phyloP scores from a whole-genome alignment of 1,140 invertebrate species.

The Trinorchestia longiramus region DNA sequence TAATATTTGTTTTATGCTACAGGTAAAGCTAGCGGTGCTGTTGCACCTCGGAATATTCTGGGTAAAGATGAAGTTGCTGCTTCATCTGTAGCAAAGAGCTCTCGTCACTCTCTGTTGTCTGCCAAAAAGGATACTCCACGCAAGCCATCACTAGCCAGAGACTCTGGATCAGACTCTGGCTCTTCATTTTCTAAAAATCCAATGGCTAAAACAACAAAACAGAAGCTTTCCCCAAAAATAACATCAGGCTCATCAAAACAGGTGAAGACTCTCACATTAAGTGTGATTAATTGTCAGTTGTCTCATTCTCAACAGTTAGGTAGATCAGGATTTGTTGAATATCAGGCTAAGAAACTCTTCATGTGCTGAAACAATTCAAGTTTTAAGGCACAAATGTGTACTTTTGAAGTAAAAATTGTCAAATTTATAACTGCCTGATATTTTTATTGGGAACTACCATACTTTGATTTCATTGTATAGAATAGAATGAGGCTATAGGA shows the following conservation, averaged over 20 bases:
- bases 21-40: background rate
- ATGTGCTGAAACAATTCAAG: too few relatives aligned
- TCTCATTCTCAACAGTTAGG: background rate
- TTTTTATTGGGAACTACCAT: too few relatives aligned
- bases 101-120: background rate
- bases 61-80: background rate
- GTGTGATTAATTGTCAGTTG: background rate
- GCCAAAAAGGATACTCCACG: background rate
- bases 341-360: background rate
- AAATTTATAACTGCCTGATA: too few relatives aligned
- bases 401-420: too few relatives aligned
- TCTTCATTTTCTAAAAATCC: background rate
- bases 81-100: background rate
- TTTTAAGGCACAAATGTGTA: too few relatives aligned
- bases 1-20: background rate
- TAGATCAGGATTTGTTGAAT: background rate
- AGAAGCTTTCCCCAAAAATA: background rate
- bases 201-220: background rate
- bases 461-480: too few relatives aligned
- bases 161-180: background rate
- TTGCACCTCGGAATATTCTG: constrained; percentile 10
- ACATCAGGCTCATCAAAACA: background rate
- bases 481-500: too few relatives aligned
- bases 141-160: background rate
- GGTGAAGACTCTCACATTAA: background rate